A percentile compares a stretch with the other conserved stretches of the same genome.
phyloP scores from a whole-genome alignment of 2,797 vertebrate species.

The Pantherophis vulpinus region DNA sequence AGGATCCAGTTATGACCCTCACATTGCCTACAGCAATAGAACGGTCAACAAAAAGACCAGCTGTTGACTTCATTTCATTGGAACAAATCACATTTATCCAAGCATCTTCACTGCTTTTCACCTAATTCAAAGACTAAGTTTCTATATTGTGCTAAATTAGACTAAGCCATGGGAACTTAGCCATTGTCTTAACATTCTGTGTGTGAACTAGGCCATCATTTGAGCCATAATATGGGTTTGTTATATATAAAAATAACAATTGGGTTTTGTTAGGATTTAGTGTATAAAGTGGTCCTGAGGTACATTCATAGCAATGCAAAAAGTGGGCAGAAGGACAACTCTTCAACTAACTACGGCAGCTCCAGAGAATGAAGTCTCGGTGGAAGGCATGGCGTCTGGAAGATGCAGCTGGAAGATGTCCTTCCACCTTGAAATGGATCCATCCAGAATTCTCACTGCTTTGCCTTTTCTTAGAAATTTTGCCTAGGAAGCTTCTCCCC shows the following conservation, averaged over 20 bases:
- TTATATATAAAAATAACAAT: background rate
- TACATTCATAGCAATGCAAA: background rate
- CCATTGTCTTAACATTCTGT: background rate
- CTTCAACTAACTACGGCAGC: background rate
- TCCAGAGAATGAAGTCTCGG: background rate
- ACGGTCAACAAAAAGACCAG: background rate
- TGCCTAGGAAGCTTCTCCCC: background rate
- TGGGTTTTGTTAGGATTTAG: background rate
- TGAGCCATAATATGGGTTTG: background rate
- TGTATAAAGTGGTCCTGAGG: background rate
- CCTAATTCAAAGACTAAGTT: background rate
- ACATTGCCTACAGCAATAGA: background rate
- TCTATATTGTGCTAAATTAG: background rate
- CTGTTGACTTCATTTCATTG: background rate
- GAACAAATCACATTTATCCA: background rate
- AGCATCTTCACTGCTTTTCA: background rate
- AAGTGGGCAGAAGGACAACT: background rate
- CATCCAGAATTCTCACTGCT: background rate
- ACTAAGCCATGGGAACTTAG: background rate
- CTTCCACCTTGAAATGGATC: background rate
- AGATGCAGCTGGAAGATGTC: background rate
- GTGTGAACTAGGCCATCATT: background rate
- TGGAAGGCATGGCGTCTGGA: background rate
- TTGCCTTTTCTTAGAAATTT: background rate
- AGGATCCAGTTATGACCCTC: background rate